phyloP scores from a whole-genome alignment of 2,888 invertebrate genomes.

The Drosophila peninsularis region DNA sequence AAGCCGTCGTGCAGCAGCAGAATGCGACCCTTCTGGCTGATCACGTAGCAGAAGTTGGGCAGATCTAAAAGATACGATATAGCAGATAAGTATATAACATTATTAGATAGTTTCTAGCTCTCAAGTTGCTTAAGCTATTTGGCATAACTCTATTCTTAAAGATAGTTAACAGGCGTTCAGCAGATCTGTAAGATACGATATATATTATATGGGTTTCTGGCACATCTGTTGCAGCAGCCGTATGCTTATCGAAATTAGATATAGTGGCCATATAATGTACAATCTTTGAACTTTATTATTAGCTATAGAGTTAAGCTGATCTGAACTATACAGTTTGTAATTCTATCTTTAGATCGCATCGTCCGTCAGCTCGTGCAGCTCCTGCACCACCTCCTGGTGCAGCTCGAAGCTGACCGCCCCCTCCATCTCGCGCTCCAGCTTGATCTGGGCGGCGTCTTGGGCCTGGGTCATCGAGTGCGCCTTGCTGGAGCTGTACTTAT shows the following conservation, averaged over 20 bases:
- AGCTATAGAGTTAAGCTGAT: constrained; percentile 30
- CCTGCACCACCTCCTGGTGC: constrained; percentile 62
- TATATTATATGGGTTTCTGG: not conserved
- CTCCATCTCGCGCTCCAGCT: constrained; percentile 68
- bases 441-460: constrained; percentile 58
- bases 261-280: constrained; percentile 16
- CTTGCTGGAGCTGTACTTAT: constrained; percentile 83
- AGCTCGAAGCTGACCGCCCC: constrained; percentile 71
- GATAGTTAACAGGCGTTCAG: not conserved
- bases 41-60: constrained; percentile 55
- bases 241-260: not conserved
- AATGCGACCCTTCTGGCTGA: constrained; percentile 83
- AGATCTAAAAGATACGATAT: constrained; percentile 10
- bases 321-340: constrained; percentile 35
- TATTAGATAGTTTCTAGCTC: not conserved
- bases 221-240: not conserved
- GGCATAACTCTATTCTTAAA: not conserved
- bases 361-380: constrained; percentile 56
- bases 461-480: constrained; percentile 47
- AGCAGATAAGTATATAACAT: not conserved
- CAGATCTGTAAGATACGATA: too few species aligned
- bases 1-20: constrained; percentile 78
- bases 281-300: constrained; percentile 51
- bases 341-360: constrained; percentile 48
- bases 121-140: not conserved